Percentiles rank a stretch among this genome's conserved stretches.
phyloP scores from a whole-genome alignment of 2,113 vertebrate species.

The Eulemur macaco region DNA sequence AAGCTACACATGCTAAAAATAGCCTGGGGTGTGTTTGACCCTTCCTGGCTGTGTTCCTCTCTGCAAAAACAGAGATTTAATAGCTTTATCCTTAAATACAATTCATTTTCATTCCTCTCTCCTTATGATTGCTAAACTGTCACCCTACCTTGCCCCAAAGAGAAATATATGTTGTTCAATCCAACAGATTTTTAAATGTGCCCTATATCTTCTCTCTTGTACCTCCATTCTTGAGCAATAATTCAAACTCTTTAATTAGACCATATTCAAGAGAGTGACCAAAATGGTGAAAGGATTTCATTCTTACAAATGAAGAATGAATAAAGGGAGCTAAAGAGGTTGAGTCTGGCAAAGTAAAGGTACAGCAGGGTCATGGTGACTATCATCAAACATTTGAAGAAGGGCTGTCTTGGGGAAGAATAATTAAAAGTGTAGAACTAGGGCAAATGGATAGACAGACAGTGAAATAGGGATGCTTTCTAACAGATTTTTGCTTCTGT shows the following conservation, averaged over 20 bases:
- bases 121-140: not conserved
- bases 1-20: slow-evolving; percentile 2
- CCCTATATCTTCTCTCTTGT: not conserved
- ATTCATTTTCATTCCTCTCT: not conserved
- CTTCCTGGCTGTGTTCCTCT: not conserved
- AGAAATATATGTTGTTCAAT: not conserved
- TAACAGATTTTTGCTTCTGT: not conserved
- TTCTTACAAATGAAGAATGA: not conserved
- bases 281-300: not conserved
- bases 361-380: not conserved
- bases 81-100: not conserved
- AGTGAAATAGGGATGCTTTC: not conserved
- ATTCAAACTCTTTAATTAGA: slow-evolving; percentile 37
- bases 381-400: slow-evolving; percentile 21
- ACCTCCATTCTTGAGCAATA: slow-evolving; percentile 3
- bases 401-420: not conserved
- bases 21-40: not conserved
- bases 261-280: not conserved
- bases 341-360: not conserved
- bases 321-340: not conserved
- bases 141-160: not conserved
- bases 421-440: not conserved
- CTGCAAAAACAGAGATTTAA: slow-evolving; percentile 2
- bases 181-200: slow-evolving; percentile 8
- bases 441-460: not conserved